phyloP scores from a whole-genome alignment of 2,113 vertebrate genomes.

The Pseudopipra pipra region DNA sequence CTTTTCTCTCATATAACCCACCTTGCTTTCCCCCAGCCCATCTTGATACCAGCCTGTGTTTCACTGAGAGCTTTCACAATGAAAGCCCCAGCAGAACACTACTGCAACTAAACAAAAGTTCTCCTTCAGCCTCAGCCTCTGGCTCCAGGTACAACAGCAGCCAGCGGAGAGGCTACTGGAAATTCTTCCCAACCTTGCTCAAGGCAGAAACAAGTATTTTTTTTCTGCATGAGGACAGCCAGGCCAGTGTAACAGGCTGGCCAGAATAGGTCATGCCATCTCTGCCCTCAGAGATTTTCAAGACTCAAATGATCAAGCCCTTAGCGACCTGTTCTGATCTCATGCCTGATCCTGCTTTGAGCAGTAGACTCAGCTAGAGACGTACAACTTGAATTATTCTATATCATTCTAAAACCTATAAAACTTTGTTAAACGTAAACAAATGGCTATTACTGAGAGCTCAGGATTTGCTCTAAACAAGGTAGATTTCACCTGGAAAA shows the following conservation, averaged over 20 bases:
- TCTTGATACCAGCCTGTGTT: not conserved
- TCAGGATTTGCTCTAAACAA: not conserved
- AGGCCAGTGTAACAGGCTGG: not conserved
- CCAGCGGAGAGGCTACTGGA: not conserved
- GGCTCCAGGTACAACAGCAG: not conserved
- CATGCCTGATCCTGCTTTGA: not conserved
- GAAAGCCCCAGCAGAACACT: not conserved
- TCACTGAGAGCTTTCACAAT: not conserved
- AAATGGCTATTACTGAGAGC: not conserved
- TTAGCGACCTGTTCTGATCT: not conserved
- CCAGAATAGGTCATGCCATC: not conserved
- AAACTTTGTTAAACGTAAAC: not conserved
- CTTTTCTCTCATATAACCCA: not conserved
- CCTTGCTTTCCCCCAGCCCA: not conserved
- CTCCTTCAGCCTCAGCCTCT: not conserved
- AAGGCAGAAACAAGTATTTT: not conserved
- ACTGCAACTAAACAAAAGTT: not conserved
- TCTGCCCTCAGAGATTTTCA: not conserved
- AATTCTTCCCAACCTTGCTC: not conserved
- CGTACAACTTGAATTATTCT: not conserved
- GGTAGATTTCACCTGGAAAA: not conserved
- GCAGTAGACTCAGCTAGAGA: not conserved
- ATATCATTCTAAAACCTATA: not conserved
- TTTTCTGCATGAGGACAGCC: not conserved
- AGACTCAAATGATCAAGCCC: not conserved